Evolutionary conservation across 2,888 invertebrate genomes (phyloP).

Genomic region (Loripinus fragilis): DNA sequence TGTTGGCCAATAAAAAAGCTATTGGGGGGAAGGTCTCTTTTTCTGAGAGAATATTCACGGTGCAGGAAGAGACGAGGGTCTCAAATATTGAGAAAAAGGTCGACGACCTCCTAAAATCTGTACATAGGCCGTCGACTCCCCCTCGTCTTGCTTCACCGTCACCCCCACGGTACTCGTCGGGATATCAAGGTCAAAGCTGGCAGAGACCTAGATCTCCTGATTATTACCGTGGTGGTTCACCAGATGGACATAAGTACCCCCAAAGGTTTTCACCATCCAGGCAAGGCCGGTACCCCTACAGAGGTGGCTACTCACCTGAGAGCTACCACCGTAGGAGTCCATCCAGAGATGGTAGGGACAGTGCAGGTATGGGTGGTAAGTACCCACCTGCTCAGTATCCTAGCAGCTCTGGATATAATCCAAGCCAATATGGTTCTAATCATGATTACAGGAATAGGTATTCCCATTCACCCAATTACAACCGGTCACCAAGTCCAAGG

Average conservation of each 20-base stretch:
- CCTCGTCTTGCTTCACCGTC: no score
- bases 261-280: no score
- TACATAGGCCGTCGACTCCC: background rate
- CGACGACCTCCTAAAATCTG: background rate
- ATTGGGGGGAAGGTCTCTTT: constrained; percentile 13
- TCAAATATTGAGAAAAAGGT: constrained; percentile 1
- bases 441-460: no score
- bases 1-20: no score
- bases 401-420: background rate
- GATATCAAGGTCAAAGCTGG: background rate
- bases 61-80: background rate
- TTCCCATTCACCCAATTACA: no score
- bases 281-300: no score
- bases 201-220: no score
- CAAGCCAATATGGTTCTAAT: no score
- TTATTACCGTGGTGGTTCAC: no score
- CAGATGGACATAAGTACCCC: no score
- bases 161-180: background rate
- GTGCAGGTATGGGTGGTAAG: background rate
- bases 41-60: background rate
- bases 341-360: background rate
- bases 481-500: background rate
- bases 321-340: background rate
- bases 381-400: background rate
- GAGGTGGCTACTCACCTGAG: background rate